These are phyloP conservation scores for Watsonalla cultraria DNA, from an alignment of 2,888 invertebrate species.

Conservation along the genomic window DNA sequence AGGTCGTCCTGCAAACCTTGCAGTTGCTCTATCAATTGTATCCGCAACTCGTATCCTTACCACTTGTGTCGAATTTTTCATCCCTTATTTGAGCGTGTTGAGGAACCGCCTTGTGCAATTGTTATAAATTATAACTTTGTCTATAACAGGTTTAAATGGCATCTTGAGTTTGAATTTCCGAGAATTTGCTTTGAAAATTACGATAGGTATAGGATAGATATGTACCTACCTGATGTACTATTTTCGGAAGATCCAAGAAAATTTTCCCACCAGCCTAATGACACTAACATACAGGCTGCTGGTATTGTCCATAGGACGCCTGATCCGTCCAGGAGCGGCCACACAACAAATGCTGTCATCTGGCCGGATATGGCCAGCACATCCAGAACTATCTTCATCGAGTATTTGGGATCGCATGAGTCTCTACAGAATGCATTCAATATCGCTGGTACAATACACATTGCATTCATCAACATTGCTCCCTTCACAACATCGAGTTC, in stretches of 20 bases:
- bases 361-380: constrained; percentile 81
- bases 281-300: constrained; percentile 82
- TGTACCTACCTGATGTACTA: constrained; percentile 42
- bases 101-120: too few relatives aligned
- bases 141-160: too few relatives aligned
- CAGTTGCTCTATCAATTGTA: too few relatives aligned
- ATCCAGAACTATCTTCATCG: constrained; percentile 71
- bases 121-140: too few relatives aligned
- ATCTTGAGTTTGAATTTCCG: too few relatives aligned
- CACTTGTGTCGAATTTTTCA: too few relatives aligned
- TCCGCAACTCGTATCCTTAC: too few relatives aligned
- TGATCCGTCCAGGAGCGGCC: constrained; percentile 79
- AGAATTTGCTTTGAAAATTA: too few relatives aligned
- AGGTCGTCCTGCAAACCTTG: too few relatives aligned
- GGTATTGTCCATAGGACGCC: constrained; percentile 80
- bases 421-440: constrained; percentile 79
- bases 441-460: constrained; percentile 89
- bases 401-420: constrained; percentile 46
- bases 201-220: too few relatives aligned
- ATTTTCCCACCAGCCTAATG: constrained; percentile 92
- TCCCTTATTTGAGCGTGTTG: too few relatives aligned
- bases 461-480: constrained; percentile 90
- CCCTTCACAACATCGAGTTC: constrained; percentile 89
- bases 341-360: constrained; percentile 82
- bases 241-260: constrained; percentile 74